A percentile compares a stretch with the other conserved stretches of the same genome.
These are phyloP conservation scores for Lophius piscatorius DNA, from an alignment of 2,113 vertebrate species.

Conservation along the genomic window DNA sequence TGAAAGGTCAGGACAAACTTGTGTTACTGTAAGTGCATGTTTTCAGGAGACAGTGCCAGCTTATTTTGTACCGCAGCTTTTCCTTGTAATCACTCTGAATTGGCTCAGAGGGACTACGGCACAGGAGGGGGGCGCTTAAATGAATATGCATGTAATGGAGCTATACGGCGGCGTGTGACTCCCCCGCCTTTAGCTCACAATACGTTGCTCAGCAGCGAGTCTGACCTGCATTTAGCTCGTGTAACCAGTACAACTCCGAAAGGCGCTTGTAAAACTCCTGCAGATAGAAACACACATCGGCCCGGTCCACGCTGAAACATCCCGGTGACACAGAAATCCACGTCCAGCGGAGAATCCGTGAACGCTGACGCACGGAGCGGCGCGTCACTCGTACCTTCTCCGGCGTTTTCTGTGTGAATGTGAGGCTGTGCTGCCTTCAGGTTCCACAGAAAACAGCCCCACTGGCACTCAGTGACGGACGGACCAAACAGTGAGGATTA, in stretches of 20 bases:
- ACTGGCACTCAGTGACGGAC: constrained; percentile 50
- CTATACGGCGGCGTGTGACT: constrained; percentile 12
- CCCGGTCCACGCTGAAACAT: neutral
- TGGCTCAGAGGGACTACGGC: constrained; percentile 19
- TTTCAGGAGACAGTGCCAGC: constrained; percentile 15
- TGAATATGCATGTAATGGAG: constrained; percentile 16
- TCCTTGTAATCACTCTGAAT: constrained; percentile 44
- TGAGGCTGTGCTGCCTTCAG: constrained; percentile 50
- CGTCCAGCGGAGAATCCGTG: constrained; percentile 38
- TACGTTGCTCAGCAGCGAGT: constrained; percentile 20
- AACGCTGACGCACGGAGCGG: constrained; percentile 28
- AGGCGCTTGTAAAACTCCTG: too few relatives aligned
- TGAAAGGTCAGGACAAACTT: constrained; percentile 9
- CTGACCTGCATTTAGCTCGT: constrained; percentile 14
- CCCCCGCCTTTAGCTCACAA: constrained; percentile 22
- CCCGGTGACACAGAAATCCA: constrained; percentile 5
- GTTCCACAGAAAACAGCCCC: constrained; percentile 63
- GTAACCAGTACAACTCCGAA: constrained; percentile 40
- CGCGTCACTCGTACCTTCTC: constrained; percentile 13
- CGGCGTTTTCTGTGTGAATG: constrained; percentile 56
- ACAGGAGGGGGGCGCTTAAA: constrained; percentile 21
- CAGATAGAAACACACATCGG: constrained; percentile 1
- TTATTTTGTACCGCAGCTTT: constrained; percentile 13
- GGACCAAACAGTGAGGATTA: constrained; percentile 64
- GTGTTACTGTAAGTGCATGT: constrained; percentile 5